These are phyloP conservation scores for Xanthorhoe designata DNA, from an alignment of 2,888 invertebrate genomes.

Conservation along the genomic window DNA sequence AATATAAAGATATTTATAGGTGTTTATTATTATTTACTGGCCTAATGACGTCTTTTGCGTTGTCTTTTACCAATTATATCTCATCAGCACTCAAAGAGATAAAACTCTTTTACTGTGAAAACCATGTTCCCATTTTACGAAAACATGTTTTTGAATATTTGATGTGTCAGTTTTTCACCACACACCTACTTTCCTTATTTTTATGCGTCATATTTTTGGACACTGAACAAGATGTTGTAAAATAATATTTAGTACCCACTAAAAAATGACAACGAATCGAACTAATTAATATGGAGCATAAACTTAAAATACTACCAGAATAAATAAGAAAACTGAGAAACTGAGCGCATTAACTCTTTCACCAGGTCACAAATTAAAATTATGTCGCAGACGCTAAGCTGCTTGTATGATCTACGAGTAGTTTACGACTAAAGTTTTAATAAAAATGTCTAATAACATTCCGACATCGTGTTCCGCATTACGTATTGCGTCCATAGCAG, in stretches of 20 bases:
- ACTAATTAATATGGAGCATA: conserved; percentile 37
- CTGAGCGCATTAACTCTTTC: conserved; percentile 53
- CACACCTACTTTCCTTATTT: conserved; percentile 27
- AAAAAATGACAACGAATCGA: conserved; percentile 39
- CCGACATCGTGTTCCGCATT: conserved; percentile 66
- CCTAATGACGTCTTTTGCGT: background rate
- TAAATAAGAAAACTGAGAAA: conserved; percentile 42
- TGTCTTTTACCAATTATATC: background rate
- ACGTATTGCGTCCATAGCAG: conserved; percentile 67
- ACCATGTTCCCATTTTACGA: conserved; percentile 7
- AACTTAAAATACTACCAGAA: conserved; percentile 35
- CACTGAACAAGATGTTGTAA: conserved; percentile 41
- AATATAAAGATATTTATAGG: too few species aligned
- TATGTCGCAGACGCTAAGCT: conserved; percentile 57
- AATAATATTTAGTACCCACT: conserved; percentile 40
- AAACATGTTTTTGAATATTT: conserved; percentile 16
- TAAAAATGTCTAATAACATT: conserved; percentile 80
- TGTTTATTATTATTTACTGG: too few species aligned
- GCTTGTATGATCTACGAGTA: conserved; percentile 58
- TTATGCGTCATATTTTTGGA: conserved; percentile 29
- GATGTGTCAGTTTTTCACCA: conserved; percentile 26
- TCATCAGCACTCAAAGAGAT: background rate
- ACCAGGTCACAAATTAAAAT: conserved; percentile 63
- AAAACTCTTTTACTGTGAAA: background rate
- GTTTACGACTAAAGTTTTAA: conserved; percentile 73